A percentile compares a stretch with the other conserved stretches of the same genome.
These are phyloP conservation scores for Zoanthus sociatus DNA, from an alignment of 92 coral and sea anemone species.

Conservation along the genomic window DNA sequence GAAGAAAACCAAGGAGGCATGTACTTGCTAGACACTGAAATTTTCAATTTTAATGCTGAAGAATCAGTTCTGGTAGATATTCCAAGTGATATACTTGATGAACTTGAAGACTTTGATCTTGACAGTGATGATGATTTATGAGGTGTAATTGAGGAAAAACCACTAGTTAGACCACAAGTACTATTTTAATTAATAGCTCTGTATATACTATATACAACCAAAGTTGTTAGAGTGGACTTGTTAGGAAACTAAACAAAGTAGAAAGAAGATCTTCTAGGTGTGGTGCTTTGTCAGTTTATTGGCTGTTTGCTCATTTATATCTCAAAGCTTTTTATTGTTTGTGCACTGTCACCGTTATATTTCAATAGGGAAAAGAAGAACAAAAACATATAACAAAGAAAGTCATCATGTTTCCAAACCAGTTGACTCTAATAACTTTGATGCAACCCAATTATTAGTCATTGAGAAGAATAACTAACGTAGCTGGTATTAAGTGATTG, in stretches of 20 bases:
- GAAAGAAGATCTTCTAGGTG: neutral
- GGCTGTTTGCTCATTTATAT: no score
- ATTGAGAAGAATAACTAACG: no score
- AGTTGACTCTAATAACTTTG: no score
- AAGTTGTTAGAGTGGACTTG: no score
- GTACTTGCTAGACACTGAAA: constrained; percentile 16
- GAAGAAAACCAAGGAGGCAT: neutral
- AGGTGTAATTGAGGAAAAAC: neutral
- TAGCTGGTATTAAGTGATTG: no score
- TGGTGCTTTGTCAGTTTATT: no score
- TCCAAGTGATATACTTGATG: constrained; percentile 21
- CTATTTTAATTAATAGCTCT: neutral
- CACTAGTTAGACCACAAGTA: neutral
- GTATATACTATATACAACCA: neutral
- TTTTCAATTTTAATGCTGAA: constrained; percentile 46
- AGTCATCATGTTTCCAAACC: no score
- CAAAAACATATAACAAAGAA: no score
- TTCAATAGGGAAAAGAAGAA: neutral
- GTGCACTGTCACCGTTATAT: no score
- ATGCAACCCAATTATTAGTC: no score
- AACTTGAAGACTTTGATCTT: constrained; percentile 22
- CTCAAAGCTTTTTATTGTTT: no score
- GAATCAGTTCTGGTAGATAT: constrained; percentile 49
- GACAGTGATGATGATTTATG: constrained; percentile 33
- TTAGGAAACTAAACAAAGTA: neutral